Conservation (phyloP, 2,113 vertebrate species). For the Phrynosoma platyrhinos region DNA sequence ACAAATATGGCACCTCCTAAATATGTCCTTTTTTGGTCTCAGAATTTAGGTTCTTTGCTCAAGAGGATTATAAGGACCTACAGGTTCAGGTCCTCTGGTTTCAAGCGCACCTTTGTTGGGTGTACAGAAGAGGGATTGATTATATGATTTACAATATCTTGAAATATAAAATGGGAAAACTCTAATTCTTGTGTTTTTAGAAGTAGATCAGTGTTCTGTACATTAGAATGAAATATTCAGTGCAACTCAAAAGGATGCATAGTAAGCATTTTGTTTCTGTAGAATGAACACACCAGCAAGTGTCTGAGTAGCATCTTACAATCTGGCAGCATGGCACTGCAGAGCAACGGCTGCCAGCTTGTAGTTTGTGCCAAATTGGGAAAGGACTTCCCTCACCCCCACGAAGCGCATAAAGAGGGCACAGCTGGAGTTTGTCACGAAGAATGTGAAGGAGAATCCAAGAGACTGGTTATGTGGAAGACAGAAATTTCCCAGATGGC, state of each 20-base stretch:
- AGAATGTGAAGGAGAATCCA: not conserved
- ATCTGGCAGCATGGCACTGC: not conserved
- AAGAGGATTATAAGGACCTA: not conserved
- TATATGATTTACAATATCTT: not conserved
- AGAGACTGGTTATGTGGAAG: not conserved
- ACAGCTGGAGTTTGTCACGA: not conserved
- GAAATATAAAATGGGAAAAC: not conserved
- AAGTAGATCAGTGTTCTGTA: not conserved
- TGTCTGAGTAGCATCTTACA: no score
- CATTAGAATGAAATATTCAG: not conserved
- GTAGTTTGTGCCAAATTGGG: not conserved
- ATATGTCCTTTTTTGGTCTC: not conserved
- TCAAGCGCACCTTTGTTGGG: not conserved
- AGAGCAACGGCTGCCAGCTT: not conserved
- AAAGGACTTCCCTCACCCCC: not conserved
- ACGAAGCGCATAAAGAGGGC: not conserved
- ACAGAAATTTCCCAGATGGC: constrained; percentile 10
- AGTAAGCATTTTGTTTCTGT: not conserved
- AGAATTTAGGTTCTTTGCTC: not conserved
- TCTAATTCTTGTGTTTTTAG: not conserved
- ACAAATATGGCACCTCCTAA: not conserved
- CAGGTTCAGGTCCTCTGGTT: not conserved
- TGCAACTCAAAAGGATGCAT: not conserved
- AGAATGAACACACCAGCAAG: not conserved
- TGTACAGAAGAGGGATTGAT: not conserved